phyloP scores from a whole-genome alignment of 1,140 invertebrate species.

The Bursaphelenchus mucronatus region DNA sequence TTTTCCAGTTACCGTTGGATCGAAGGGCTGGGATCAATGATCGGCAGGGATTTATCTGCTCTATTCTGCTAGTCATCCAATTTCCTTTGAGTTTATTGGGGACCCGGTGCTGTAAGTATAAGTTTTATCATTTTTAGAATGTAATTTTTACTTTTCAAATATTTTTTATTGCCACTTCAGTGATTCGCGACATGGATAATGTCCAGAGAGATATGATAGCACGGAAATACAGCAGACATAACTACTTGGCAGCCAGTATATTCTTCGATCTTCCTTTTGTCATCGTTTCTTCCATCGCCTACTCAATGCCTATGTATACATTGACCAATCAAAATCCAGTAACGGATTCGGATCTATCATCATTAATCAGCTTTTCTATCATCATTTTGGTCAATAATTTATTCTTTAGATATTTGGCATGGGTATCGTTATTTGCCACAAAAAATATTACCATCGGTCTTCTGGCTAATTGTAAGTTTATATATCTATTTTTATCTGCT shows the following conservation, averaged over 20 bases:
- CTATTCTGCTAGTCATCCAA: conserved; percentile 26
- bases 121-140: conserved; percentile 15
- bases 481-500: conserved; percentile 5
- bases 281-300: conserved; percentile 17
- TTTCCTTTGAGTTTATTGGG: conserved; percentile 20
- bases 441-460: conserved; percentile 2
- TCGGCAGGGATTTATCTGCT: conserved; percentile 35
- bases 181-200: neutral
- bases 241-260: neutral
- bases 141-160: conserved; percentile 17
- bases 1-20: conserved; percentile 31
- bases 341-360: conserved; percentile 22
- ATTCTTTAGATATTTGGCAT: conserved; percentile 26
- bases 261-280: conserved; percentile 36
- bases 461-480: conserved; percentile 22
- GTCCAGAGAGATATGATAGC: neutral
- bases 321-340: conserved; percentile 34
- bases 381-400: conserved; percentile 26
- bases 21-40: conserved; percentile 38
- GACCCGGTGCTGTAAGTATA: conserved; percentile 15
- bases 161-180: neutral
- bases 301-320: conserved; percentile 26
- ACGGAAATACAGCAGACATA: neutral
- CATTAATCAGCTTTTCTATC: conserved; percentile 18
- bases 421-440: conserved; percentile 28